phyloP scores from a whole-genome alignment of 2,888 invertebrate species.

The Standfussiana lucernea region DNA sequence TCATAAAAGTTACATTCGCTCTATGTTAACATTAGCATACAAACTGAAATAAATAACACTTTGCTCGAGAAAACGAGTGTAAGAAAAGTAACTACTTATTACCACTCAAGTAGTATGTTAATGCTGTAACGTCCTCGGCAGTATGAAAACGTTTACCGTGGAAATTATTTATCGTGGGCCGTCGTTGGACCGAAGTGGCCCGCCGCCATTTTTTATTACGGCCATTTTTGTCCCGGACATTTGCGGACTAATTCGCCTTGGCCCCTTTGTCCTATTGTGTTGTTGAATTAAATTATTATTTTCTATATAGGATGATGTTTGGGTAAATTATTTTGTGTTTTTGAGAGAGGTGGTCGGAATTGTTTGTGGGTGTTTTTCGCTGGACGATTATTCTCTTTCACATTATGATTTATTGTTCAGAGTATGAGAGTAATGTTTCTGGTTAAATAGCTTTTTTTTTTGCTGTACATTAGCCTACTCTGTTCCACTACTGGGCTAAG shows the following conservation, averaged over 20 bases:
- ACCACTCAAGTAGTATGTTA: constrained; percentile 57
- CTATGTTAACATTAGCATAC: constrained; percentile 39
- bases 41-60: constrained; percentile 57
- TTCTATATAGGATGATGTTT: constrained; percentile 58
- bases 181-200: constrained; percentile 13
- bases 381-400: background rate
- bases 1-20: constrained; percentile 23
- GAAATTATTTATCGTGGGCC: constrained; percentile 63
- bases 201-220: constrained; percentile 67
- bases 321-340: constrained; percentile 42
- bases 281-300: constrained; percentile 72
- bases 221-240: constrained; percentile 62
- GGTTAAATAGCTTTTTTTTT: constrained; percentile 3
- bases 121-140: constrained; percentile 40
- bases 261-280: constrained; percentile 70
- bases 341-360: constrained; percentile 16
- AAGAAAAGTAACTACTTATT: constrained; percentile 58
- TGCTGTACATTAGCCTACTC: background rate
- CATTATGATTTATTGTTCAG: background rate
- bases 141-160: constrained; percentile 60
- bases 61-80: constrained; percentile 39
- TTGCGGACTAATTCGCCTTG: constrained; percentile 68
- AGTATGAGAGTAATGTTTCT: background rate
- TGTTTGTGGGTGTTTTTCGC: background rate
- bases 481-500: background rate